A percentile compares a stretch with the other conserved stretches of the same genome.
phyloP scores from a whole-genome alignment of 2,797 vertebrate species.

The Peromyscus aztecus region DNA sequence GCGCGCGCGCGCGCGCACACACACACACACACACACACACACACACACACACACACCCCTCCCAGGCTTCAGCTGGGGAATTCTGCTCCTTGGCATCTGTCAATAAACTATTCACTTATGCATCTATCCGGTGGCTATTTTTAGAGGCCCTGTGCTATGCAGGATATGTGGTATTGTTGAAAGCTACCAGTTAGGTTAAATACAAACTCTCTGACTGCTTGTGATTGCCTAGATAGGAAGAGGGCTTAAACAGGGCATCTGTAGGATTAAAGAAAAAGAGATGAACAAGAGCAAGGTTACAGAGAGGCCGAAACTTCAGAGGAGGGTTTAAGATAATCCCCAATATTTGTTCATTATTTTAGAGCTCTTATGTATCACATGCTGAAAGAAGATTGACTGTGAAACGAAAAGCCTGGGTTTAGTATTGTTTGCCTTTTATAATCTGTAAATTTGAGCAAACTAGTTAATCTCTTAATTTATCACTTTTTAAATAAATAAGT shows the following conservation, averaged over 20 bases:
- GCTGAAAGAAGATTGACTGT: neutral
- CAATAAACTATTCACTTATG: neutral
- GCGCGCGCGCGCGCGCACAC: neutral
- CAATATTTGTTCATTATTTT: neutral
- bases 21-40: neutral
- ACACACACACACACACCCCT: neutral
- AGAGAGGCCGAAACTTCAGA: neutral
- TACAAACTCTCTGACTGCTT: neutral
- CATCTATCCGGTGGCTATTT: neutral
- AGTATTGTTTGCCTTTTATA: neutral
- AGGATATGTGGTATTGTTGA: neutral
- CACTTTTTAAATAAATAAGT: slow-evolving; percentile 22
- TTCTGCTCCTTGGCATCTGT: neutral
- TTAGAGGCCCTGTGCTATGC: neutral
- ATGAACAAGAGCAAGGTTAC: neutral
- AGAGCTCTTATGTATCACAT: neutral
- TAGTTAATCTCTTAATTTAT: neutral
- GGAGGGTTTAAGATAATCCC: slow-evolving; percentile 9
- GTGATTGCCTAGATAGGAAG: neutral
- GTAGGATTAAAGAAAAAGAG: slow-evolving; percentile 10
- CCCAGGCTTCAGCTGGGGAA: neutral
- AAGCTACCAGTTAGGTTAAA: slow-evolving; percentile 23
- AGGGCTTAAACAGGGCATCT: neutral
- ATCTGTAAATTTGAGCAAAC: neutral
- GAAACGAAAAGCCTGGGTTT: neutral